These are phyloP conservation scores for Calephelis virginiensis DNA, from an alignment of 1,140 invertebrate genomes.

Conservation along the genomic window DNA sequence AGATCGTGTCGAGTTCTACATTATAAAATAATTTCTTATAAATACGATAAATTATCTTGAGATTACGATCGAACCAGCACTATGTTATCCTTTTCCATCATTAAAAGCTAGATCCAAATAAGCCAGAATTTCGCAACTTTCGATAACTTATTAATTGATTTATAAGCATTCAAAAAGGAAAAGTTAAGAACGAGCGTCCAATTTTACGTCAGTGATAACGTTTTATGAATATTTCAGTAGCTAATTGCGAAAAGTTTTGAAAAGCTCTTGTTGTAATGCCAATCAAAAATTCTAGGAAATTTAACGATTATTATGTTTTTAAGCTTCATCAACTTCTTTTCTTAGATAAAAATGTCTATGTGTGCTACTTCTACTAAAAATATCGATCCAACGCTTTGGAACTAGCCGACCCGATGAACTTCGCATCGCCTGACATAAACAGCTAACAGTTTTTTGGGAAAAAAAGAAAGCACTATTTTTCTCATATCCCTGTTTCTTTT, in stretches of 20 bases:
- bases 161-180: constrained; percentile 9
- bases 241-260: constrained; percentile 13
- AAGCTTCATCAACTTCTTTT: neutral
- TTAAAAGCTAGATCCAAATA: neutral
- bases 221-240: constrained; percentile 10
- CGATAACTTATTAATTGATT: constrained; percentile 3
- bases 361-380: no score
- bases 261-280: neutral
- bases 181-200: neutral
- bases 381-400: no score
- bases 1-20: no score
- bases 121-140: neutral
- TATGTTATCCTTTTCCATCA: neutral
- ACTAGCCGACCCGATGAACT: no score
- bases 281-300: neutral
- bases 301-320: neutral
- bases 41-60: no score
- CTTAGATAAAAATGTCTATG: no score
- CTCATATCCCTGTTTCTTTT: no score
- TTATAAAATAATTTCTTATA: no score
- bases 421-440: no score
- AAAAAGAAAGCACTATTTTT: no score
- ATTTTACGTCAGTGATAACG: constrained; percentile 6
- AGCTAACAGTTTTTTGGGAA: no score
- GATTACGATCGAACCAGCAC: no score